A percentile compares a stretch with the other conserved stretches of the same genome.
phyloP scores from a whole-genome alignment of 2,888 invertebrate genomes.

The Azorinus chamasolen region DNA sequence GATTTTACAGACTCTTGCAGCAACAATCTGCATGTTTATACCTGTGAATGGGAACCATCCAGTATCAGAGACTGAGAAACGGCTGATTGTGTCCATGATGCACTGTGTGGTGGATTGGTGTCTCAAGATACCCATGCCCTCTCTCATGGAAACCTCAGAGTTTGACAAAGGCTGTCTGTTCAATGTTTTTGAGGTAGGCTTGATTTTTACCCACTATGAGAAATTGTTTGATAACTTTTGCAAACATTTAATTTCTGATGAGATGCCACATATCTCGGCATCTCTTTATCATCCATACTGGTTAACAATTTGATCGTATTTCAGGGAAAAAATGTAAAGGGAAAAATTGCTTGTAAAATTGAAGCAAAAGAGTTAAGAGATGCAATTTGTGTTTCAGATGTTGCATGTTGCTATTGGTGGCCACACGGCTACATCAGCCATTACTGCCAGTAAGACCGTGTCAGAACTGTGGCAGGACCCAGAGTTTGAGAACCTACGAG shows the following conservation, averaged over 20 bases:
- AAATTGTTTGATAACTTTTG: too few relatives aligned
- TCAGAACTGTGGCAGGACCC: conserved; percentile 77
- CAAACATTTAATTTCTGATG: too few relatives aligned
- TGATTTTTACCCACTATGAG: too few relatives aligned
- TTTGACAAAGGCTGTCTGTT: conserved; percentile 82
- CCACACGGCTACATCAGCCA: conserved; percentile 78
- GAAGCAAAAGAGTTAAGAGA: too few relatives aligned
- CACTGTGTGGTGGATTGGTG: conserved; percentile 98
- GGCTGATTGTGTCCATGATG: conserved; percentile 93
- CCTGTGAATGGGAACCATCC: conserved; percentile 41
- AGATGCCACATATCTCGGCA: too few relatives aligned
- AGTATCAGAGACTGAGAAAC: conserved; percentile 74
- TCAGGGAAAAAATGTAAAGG: too few relatives aligned
- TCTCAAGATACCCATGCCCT: conserved; percentile 90
- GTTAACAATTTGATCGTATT: too few relatives aligned
- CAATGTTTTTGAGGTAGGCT: conserved; percentile 83
- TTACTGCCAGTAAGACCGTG: conserved; percentile 75
- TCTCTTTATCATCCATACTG: too few relatives aligned
- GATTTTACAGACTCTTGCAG: conserved; percentile 42
- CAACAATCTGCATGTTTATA: conserved; percentile 51
- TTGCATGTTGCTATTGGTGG: conserved; percentile 86
- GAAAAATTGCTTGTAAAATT: too few relatives aligned
- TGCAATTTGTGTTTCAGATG: conserved; percentile 80
- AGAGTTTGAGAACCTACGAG: conserved; percentile 70
- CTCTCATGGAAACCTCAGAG: conserved; percentile 88